A percentile compares a stretch with the other conserved stretches of the same genome.
Evolutionary conservation across 2,113 vertebrate species (phyloP).

Genomic region (Corynorhinus townsendii): DNA sequence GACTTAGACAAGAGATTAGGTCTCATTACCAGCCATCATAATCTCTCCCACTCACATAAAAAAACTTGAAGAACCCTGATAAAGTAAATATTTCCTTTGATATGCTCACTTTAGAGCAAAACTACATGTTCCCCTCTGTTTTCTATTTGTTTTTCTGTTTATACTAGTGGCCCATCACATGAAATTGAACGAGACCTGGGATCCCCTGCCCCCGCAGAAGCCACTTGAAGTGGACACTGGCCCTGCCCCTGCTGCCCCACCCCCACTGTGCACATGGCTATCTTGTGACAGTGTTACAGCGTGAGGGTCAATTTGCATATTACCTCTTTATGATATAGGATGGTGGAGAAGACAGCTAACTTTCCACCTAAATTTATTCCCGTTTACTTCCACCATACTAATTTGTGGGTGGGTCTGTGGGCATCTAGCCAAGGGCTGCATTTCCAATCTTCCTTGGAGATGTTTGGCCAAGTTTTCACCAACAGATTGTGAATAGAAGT

Average conservation of each 20-base stretch:
- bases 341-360: neutral
- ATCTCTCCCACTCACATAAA: neutral
- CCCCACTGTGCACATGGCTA: too few species aligned
- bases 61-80: neutral
- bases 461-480: neutral
- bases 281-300: too few species aligned
- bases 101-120: neutral
- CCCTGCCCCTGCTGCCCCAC: too few species aligned
- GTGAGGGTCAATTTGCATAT: too few species aligned
- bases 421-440: neutral
- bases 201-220: too few species aligned
- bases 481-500: neutral
- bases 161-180: too few species aligned
- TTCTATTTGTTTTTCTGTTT: neutral
- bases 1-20: neutral
- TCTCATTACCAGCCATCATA: too few species aligned
- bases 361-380: neutral
- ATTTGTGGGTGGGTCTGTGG: neutral
- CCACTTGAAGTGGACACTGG: accelerated
- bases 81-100: neutral
- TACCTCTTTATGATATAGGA: too few species aligned
- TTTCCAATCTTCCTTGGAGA: neutral
- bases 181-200: too few species aligned
- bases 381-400: neutral
- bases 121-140: neutral